These are phyloP conservation scores for Bicyclus anynana DNA, from an alignment of 1,140 invertebrate genomes.

Conservation along the genomic window DNA sequence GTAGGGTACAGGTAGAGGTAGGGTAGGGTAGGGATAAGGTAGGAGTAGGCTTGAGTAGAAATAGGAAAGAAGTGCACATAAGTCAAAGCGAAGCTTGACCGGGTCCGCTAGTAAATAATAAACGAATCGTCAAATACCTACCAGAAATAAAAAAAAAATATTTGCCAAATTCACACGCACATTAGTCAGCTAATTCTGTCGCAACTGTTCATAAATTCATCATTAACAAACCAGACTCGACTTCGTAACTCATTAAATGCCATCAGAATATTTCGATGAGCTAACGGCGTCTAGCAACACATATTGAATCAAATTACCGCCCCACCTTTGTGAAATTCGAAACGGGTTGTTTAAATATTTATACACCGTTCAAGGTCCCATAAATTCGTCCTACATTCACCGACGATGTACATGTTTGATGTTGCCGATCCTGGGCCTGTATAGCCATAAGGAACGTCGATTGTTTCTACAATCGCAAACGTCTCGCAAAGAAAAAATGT, in stretches of 20 bases:
- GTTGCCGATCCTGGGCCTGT: constrained; percentile 5
- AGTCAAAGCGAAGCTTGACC: no score
- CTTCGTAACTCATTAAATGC: constrained; percentile 55
- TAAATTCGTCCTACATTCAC: constrained; percentile 39
- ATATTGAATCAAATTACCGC: constrained; percentile 49
- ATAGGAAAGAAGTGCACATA: no score
- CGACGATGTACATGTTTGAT: constrained; percentile 16
- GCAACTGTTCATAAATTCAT: constrained; percentile 28
- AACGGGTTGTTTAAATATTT: constrained; percentile 57
- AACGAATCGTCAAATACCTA: neutral
- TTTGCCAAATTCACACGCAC: neutral
- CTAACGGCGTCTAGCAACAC: constrained; percentile 54
- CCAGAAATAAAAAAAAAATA: neutral
- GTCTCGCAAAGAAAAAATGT: no score
- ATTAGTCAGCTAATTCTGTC: constrained; percentile 1
- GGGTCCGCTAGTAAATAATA: neutral
- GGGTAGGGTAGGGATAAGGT: no score
- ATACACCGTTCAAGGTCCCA: constrained; percentile 51
- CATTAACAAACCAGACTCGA: constrained; percentile 31
- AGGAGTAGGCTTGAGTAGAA: no score
- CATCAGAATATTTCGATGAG: constrained; percentile 57
- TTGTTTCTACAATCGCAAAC: no score
- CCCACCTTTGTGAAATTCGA: constrained; percentile 55
- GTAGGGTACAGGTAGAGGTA: no score
- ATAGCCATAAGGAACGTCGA: no score